A percentile compares a stretch with the other conserved stretches of the same genome.
Evolutionary conservation across 2,113 vertebrate genomes (phyloP).

Genomic region (Nicator chloris): DNA sequence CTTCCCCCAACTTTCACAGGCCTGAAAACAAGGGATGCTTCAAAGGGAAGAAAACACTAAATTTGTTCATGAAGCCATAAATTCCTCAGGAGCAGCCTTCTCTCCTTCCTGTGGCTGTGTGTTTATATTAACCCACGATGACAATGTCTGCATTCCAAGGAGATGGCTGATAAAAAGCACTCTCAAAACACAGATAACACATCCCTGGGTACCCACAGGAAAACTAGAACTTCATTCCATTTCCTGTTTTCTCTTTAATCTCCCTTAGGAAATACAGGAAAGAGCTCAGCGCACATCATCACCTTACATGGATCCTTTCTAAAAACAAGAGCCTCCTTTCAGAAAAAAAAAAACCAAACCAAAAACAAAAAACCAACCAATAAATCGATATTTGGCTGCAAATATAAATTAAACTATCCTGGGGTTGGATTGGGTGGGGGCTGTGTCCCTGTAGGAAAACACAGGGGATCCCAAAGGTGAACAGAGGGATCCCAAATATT

Average conservation of each 20-base stretch:
- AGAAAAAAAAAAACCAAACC: no score
- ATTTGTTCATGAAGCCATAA: neutral
- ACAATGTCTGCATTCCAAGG: neutral
- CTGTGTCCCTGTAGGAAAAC: neutral
- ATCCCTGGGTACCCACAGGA: neutral
- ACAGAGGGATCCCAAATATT: neutral
- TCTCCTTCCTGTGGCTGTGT: neutral
- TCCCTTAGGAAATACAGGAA: neutral
- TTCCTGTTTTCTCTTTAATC: neutral
- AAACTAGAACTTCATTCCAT: neutral
- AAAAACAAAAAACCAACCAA: neutral
- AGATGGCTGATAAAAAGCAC: neutral
- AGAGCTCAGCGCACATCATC: neutral
- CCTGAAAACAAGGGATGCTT: neutral
- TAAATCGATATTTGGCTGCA: neutral
- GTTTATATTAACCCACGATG: neutral
- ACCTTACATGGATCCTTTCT: accelerated
- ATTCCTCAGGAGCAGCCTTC: neutral
- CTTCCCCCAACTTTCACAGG: neutral
- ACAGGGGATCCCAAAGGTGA: accelerated
- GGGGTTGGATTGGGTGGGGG: accelerated
- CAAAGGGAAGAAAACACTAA: neutral
- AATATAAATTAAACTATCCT: neutral
- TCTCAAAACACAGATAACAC: neutral
- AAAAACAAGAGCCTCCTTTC: neutral